phyloP scores from a whole-genome alignment of 1,140 invertebrate genomes.

The Drusus annulatus region DNA sequence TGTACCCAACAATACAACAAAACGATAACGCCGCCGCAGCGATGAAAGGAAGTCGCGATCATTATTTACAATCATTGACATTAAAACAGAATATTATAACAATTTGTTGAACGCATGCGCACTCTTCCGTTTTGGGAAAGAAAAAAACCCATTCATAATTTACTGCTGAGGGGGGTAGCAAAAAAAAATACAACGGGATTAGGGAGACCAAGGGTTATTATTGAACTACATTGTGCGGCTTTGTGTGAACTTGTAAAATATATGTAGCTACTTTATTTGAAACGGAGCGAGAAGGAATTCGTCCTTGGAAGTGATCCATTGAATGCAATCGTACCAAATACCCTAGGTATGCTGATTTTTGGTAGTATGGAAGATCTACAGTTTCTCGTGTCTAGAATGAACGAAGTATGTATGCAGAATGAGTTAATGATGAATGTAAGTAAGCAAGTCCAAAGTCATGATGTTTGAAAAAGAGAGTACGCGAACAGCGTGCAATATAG shows the following conservation, averaged over 20 bases:
- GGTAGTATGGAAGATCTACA: too few relatives aligned
- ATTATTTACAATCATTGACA: conserved; percentile 58
- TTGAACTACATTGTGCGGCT: conserved; percentile 9
- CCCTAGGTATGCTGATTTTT: too few relatives aligned
- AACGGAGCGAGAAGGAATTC: background rate
- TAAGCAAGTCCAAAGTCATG: too few relatives aligned
- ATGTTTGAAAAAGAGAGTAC: too few relatives aligned
- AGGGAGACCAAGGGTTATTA: background rate
- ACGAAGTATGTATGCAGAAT: too few relatives aligned
- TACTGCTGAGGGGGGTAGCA: background rate
- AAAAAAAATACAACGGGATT: conserved; percentile 31
- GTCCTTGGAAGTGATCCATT: background rate
- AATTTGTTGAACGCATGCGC: conserved; percentile 55
- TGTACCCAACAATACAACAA: background rate
- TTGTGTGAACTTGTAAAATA: conserved; percentile 33
- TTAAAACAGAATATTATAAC: conserved; percentile 58
- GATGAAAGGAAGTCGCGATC: conserved; percentile 56
- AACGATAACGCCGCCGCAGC: conserved; percentile 21
- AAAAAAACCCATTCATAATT: conserved; percentile 2
- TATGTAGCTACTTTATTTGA: conserved; percentile 20
- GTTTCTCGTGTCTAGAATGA: too few relatives aligned
- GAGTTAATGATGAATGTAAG: too few relatives aligned
- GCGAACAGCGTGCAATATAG: too few relatives aligned
- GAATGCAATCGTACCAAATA: background rate
- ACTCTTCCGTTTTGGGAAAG: conserved; percentile 20